A percentile compares a stretch with the other conserved stretches of the same genome.
These are phyloP conservation scores for Craterocephalus amniculus DNA, from an alignment of 2,797 vertebrate genomes.

Conservation along the genomic window DNA sequence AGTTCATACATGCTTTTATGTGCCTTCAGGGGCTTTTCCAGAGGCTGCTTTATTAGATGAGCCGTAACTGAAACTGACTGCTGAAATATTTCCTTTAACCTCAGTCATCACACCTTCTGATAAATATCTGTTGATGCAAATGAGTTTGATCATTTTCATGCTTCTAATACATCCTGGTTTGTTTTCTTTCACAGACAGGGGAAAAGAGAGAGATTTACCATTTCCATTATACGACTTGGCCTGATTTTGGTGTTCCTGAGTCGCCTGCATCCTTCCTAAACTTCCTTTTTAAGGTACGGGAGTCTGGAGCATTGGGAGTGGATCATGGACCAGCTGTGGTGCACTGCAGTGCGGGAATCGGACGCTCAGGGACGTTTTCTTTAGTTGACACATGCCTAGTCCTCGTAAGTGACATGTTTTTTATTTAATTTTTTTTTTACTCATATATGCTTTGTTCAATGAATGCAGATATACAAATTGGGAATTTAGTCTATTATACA, in stretches of 20 bases:
- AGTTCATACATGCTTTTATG: background rate
- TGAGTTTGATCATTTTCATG: background rate
- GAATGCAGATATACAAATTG: too few species aligned
- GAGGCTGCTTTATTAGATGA: background rate
- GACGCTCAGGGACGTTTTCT: constrained; percentile 96
- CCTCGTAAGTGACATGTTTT: constrained; percentile 84
- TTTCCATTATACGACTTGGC: constrained; percentile 99
- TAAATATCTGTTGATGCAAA: background rate
- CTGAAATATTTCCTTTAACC: constrained; percentile 5
- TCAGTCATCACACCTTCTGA: background rate
- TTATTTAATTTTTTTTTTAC: too few species aligned
- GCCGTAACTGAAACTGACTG: constrained; percentile 36
- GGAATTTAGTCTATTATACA: too few species aligned
- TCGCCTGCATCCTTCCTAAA: constrained; percentile 98
- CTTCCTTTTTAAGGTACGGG: constrained; percentile 96
- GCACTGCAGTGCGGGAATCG: constrained; percentile 97
- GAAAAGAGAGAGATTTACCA: constrained; percentile 94
- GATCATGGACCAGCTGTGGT: constrained; percentile 92
- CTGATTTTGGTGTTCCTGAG: constrained; percentile 97
- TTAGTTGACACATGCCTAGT: constrained; percentile 95
- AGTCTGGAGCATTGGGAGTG: constrained; percentile 86
- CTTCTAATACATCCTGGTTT: background rate
- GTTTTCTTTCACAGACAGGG: constrained; percentile 81
- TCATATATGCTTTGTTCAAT: too few species aligned
- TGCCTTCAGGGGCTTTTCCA: constrained; percentile 1